Evolutionary conservation across 2,113 vertebrate genomes (phyloP), one percentile per base, ranked within the genome.

Genomic region (Phoenicopterus ruber): DNA sequence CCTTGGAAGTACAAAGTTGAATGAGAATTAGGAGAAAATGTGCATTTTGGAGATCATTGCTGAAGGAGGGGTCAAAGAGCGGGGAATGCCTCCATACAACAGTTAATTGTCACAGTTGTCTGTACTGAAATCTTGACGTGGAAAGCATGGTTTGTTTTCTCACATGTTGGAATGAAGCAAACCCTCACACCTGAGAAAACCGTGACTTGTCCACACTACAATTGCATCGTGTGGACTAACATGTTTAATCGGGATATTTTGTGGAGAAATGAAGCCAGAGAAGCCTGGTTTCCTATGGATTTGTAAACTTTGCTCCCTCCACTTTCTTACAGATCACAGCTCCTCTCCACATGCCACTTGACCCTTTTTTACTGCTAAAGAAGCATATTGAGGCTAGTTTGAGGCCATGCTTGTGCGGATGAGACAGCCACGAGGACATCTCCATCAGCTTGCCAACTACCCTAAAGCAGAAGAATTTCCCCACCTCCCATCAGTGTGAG

Each of bases 121-220:
- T 3, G 18, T 1, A 10, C 52, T 9, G 47, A 70, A 62, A 72
- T 6, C 15, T 66, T 17, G 19, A 61, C 0, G 0, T 5, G 63
- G 58, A 86, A 55, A 89, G 24, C 9, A 11, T 10, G 57, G n/a
- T 42, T 50, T 63, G 57, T 46, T 65, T 59, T 76, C 58, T 17
- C 29, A 24, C 17, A 8, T 5, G 3, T 9, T 11, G 29, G 40
- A 44, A 40, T 2, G 12, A 67, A 34, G 72, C 29, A 40, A 67
- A 67, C 5, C 29, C 25, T 57, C 42, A 31, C 21, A 26, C 38
- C 34, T 44, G 40, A 72, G 42, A 29, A 91, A 76, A 49, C 24
- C 17, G 3, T 10, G 9, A 63, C 28, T 42, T 44, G 17, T 40
- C 25, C 52, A 31, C 20, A 5, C 31, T 24, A 20, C 9, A 1